These are phyloP conservation scores for Eclectus roratus DNA, from an alignment of 2,113 vertebrate species.

Conservation along the genomic window DNA sequence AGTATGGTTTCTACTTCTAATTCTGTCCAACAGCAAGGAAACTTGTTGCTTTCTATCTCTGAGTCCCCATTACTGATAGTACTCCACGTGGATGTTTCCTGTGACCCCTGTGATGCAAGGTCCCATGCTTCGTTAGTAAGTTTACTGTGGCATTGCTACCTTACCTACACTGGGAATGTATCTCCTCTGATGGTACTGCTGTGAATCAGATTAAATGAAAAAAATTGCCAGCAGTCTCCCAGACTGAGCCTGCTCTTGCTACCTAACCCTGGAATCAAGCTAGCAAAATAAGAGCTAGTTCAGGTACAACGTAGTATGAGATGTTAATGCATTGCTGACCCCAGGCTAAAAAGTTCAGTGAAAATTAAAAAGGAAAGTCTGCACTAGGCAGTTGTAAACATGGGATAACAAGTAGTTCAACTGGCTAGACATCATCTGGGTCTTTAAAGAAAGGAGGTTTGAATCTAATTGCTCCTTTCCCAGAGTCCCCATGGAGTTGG, in stretches of 20 bases:
- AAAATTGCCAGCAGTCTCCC: not conserved
- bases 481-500: rapidly evolving
- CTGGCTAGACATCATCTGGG: not conserved
- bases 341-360: not conserved
- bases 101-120: not conserved
- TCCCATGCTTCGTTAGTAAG: not conserved
- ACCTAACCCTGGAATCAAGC: not conserved
- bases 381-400: not conserved
- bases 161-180: not conserved
- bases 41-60: not conserved
- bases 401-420: not conserved
- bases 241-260: not conserved
- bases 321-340: not conserved
- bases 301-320: not conserved
- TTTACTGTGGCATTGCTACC: not conserved
- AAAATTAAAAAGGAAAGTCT: not conserved
- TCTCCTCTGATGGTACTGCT: not conserved
- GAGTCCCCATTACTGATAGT: not conserved
- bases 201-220: not conserved
- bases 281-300: not conserved
- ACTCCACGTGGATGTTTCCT: not conserved
- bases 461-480: not conserved
- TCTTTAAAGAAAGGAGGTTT: not conserved
- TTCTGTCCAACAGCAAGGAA: not conserved
- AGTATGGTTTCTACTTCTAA: not conserved